Conservation (phyloP, 2,888 invertebrate species). For the Drosophila flavopinicola region DNA sequence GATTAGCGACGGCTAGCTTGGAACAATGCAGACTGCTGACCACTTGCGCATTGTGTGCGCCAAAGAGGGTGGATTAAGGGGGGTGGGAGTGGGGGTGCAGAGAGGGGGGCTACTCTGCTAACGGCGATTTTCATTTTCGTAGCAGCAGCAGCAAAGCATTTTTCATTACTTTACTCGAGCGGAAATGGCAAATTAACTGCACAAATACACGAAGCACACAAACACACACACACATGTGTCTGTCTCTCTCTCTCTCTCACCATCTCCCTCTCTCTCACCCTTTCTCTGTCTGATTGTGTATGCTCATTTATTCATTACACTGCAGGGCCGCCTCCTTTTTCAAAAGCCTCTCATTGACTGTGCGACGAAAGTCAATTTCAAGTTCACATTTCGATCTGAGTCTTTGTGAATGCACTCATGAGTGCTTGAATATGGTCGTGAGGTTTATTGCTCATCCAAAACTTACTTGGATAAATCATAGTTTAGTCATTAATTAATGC, state of each 20-base stretch:
- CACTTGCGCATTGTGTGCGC: conserved; percentile 14
- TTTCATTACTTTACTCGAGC: conserved; percentile 76
- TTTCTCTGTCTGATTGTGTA: conserved; percentile 10
- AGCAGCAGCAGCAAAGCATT: conserved; percentile 50
- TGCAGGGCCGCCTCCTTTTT: conserved; percentile 18
- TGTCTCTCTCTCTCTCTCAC: neutral
- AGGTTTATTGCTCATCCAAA: neutral
- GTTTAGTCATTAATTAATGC: neutral
- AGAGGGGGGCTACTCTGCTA: conserved; percentile 24
- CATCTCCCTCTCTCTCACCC: neutral
- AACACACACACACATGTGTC: conserved; percentile 13
- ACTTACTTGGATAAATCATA: neutral
- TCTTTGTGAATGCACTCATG: conserved; percentile 8
- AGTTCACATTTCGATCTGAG: neutral
- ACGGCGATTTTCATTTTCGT: conserved; percentile 49
- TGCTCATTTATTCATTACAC: conserved; percentile 72
- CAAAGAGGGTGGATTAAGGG: neutral
- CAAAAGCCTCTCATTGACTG: conserved; percentile 25
- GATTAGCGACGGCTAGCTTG: conserved; percentile 53
- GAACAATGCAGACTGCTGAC: conserved; percentile 55
- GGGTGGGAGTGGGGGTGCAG: conserved; percentile 2
- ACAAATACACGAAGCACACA: conserved; percentile 60
- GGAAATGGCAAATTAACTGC: conserved; percentile 81
- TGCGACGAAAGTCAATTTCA: conserved; percentile 34
- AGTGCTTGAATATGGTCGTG: conserved; percentile 10